Conservation (phyloP, 2,797 vertebrate species). For the Crax fasciolata region DNA sequence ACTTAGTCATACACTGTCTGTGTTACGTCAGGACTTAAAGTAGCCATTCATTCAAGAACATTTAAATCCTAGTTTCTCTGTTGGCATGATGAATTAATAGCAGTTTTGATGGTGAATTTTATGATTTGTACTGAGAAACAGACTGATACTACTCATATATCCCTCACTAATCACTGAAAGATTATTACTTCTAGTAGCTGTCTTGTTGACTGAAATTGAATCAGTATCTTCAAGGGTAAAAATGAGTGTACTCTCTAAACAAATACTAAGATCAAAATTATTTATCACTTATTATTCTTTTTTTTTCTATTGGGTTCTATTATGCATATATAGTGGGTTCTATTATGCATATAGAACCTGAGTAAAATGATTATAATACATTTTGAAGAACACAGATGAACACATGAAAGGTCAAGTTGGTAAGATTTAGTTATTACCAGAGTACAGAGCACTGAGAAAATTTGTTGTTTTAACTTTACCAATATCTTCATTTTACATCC, state of each 20-base stretch:
- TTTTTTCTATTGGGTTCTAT: not conserved
- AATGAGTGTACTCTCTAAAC: not conserved
- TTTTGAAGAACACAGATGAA: not conserved
- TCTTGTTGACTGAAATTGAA: not conserved
- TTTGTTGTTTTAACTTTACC: not conserved
- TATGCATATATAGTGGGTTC: not conserved
- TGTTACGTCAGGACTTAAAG: not conserved
- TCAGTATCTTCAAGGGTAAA: not conserved
- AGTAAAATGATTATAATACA: not conserved
- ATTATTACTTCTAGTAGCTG: not conserved
- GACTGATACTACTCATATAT: not conserved
- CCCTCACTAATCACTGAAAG: constrained; percentile 3
- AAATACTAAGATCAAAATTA: not conserved
- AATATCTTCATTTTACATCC: not conserved
- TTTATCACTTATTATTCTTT: not conserved
- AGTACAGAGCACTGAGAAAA: not conserved
- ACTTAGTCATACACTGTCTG: not conserved
- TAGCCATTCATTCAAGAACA: not conserved
- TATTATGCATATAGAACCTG: not conserved
- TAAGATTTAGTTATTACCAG: not conserved
- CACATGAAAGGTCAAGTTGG: not conserved
- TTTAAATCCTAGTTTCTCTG: not conserved
- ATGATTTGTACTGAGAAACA: constrained; percentile 14
- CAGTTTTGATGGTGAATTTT: not conserved
- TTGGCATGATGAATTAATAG: not conserved